These are phyloP conservation scores for Caranx melampygus DNA, from an alignment of 2,113 vertebrate species.

Conservation along the genomic window DNA sequence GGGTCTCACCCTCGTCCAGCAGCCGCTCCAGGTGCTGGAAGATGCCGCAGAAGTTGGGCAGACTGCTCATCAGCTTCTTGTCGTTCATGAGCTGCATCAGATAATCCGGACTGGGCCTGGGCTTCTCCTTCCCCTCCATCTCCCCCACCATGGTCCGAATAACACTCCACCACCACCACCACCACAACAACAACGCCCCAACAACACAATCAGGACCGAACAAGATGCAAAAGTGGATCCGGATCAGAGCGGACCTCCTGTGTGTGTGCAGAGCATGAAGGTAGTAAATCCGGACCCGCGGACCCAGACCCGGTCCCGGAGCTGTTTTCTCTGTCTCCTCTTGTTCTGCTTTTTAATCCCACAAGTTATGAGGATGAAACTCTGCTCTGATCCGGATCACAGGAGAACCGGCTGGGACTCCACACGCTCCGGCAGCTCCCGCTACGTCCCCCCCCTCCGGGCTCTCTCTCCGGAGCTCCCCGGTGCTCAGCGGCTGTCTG, in stretches of 20 bases:
- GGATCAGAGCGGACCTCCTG: conserved; percentile 3
- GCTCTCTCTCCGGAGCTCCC: neutral
- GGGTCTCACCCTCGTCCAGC: conserved; percentile 89
- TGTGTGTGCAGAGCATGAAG: neutral
- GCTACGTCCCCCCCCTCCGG: neutral
- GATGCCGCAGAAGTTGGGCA: conserved; percentile 95
- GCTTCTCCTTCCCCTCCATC: conserved; percentile 93
- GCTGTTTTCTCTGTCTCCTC: neutral
- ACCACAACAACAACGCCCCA: neutral
- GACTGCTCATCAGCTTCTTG: conserved; percentile 93
- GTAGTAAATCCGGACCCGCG: neutral
- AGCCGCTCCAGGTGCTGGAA: conserved; percentile 94
- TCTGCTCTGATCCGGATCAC: conserved; percentile 5
- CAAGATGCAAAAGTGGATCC: neutral
- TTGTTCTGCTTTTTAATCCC: conserved; percentile 12
- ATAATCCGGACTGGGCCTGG: conserved; percentile 92
- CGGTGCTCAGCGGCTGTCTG: neutral
- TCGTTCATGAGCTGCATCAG: conserved; percentile 96
- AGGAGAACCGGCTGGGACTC: neutral
- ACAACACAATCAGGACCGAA: neutral
- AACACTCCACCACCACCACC: no score
- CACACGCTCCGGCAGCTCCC: neutral
- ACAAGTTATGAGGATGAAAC: neutral
- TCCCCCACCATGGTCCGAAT: conserved; percentile 91
- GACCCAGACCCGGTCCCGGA: neutral